phyloP scores from a whole-genome alignment of 1,140 invertebrate genomes.

The Scaptomyza montana region DNA sequence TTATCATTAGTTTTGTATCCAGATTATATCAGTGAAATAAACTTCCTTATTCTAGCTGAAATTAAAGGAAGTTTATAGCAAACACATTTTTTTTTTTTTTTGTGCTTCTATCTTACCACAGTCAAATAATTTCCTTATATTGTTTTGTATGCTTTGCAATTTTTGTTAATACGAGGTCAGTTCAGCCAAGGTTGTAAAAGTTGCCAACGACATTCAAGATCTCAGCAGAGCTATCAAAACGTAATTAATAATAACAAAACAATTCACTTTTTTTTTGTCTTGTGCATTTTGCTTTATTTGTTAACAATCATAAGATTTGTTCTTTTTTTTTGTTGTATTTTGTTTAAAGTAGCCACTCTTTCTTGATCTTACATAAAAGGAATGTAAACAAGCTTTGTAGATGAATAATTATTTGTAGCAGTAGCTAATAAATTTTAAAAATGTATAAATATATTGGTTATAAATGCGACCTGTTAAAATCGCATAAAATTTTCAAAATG shows the following conservation, averaged over 20 bases:
- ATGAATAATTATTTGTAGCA: neutral
- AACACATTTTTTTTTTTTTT: slow-evolving; percentile 5
- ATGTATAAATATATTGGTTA: slow-evolving; percentile 52
- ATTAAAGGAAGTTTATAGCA: no score
- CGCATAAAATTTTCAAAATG: slow-evolving; percentile 44
- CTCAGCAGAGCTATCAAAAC: no score
- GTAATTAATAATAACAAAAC: no score
- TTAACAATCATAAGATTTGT: neutral
- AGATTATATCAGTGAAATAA: neutral
- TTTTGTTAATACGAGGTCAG: no score
- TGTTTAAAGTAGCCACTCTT: neutral
- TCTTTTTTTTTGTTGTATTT: neutral
- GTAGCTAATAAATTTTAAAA: slow-evolving; percentile 24
- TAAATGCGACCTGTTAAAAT: slow-evolving; percentile 33
- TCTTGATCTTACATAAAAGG: neutral
- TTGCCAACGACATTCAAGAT: no score
- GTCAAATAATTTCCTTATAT: no score
- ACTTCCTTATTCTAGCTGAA: neutral
- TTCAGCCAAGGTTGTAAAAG: no score
- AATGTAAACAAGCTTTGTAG: slow-evolving; percentile 13
- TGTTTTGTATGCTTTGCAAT: no score
- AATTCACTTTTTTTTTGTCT: slow-evolving; percentile 11
- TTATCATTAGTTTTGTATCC: slow-evolving; percentile 8
- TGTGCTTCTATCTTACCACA: neutral
- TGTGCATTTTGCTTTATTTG: slow-evolving; percentile 5